Conservation (phyloP, 2,888 invertebrate genomes). For the Uropetala carovei region DNA sequence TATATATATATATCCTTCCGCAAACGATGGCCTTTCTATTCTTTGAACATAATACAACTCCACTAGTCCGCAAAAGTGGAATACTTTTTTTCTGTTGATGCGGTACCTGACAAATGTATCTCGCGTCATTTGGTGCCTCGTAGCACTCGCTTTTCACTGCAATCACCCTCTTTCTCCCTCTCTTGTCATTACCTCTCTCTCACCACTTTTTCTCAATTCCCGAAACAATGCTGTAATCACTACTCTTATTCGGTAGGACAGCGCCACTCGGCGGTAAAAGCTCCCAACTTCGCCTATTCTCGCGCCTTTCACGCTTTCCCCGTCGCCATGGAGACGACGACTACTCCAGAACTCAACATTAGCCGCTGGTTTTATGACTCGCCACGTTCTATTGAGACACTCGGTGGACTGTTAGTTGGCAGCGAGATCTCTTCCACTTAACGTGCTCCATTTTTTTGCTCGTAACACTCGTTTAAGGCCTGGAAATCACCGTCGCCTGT, state of each 20-base stretch:
- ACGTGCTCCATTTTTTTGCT: neutral
- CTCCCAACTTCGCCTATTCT: neutral
- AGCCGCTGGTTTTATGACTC: neutral
- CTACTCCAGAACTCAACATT: neutral
- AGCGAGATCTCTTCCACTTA: neutral
- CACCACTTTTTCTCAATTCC: neutral
- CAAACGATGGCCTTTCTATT: too few species aligned
- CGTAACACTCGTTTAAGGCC: neutral
- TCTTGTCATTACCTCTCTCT: neutral
- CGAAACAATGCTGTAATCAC: conserved; percentile 17
- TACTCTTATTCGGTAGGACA: neutral
- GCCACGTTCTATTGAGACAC: conserved; percentile 24
- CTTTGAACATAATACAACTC: too few species aligned
- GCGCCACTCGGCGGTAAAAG: neutral
- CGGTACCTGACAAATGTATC: neutral
- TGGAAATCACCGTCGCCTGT: neutral
- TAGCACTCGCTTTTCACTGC: neutral
- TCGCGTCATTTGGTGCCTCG: neutral
- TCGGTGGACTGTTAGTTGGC: neutral
- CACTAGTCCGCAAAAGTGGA: too few species aligned
- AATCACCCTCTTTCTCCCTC: neutral
- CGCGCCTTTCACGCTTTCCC: neutral
- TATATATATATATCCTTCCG: too few species aligned
- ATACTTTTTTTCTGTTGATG: too few species aligned
- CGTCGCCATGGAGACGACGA: neutral